phyloP scores from a whole-genome alignment of 2,113 vertebrate genomes.

The Pollimyrus isidori region DNA sequence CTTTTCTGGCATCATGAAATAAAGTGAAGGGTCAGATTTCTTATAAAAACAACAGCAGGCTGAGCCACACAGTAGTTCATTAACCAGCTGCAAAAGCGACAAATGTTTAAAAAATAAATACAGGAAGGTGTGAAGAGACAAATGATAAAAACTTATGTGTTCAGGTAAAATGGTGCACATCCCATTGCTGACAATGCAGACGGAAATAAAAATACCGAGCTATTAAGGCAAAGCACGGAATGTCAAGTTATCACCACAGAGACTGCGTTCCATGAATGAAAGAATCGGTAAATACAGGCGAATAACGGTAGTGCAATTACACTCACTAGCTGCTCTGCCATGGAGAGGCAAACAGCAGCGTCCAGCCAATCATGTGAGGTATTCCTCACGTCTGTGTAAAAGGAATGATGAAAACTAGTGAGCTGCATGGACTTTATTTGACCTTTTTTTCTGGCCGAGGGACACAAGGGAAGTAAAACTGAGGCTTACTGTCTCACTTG shows the following conservation, averaged over 20 bases:
- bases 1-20: neutral
- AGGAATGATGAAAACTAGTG: neutral
- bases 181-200: neutral
- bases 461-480: neutral
- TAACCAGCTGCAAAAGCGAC: neutral
- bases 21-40: neutral
- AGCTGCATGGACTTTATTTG: neutral
- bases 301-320: neutral
- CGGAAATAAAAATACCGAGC: neutral
- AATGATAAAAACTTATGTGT: neutral
- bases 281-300: conserved; percentile 9
- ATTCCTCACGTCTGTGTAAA: conserved; percentile 21
- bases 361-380: conserved; percentile 9
- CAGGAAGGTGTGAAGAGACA: neutral
- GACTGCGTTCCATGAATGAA: neutral
- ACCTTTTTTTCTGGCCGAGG: neutral
- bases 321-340: neutral
- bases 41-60: neutral
- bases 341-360: conserved; percentile 14
- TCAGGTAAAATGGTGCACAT: neutral
- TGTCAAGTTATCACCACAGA: neutral
- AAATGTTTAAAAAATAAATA: neutral
- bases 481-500: neutral
- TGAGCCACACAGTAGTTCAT: neutral
- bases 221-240: neutral